A percentile compares a stretch with the other conserved stretches of the same genome.
phyloP scores from a whole-genome alignment of 2,113 vertebrate species.

The Sceloporus undulatus region DNA sequence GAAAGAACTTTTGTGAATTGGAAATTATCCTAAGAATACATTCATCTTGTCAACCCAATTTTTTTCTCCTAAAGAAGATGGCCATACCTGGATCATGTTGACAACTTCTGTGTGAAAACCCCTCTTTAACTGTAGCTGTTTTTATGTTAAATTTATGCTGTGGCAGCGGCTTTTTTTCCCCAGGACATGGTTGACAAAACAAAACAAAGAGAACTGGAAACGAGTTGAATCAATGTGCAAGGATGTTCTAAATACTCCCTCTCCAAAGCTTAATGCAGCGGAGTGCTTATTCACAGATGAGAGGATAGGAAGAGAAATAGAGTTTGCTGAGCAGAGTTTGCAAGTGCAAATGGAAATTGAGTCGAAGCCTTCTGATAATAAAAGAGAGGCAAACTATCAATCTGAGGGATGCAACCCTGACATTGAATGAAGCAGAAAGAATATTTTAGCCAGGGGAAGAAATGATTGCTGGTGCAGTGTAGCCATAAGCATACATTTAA shows the following conservation, averaged over 20 bases:
- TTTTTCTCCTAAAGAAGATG: slow-evolving; percentile 48
- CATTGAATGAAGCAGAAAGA: slow-evolving; percentile 50
- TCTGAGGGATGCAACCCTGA: slow-evolving; percentile 17
- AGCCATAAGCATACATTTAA: not conserved
- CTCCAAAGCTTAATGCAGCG: slow-evolving; percentile 58
- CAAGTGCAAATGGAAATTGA: slow-evolving; percentile 71
- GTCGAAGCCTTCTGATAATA: slow-evolving; percentile 63
- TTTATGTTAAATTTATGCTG: slow-evolving; percentile 55
- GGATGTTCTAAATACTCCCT: slow-evolving; percentile 55
- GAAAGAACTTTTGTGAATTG: not conserved
- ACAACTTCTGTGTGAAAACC: slow-evolving; percentile 37
- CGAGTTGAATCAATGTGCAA: slow-evolving; percentile 38
- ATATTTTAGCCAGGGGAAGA: slow-evolving; percentile 45
- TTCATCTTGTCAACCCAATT: slow-evolving; percentile 32
- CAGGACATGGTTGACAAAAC: slow-evolving; percentile 40
- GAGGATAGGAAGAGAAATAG: slow-evolving; percentile 57
- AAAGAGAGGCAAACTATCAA: slow-evolving; percentile 38
- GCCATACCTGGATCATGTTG: not conserved
- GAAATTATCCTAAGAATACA: not conserved
- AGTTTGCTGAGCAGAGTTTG: slow-evolving; percentile 66
- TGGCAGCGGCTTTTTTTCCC: slow-evolving; percentile 49
- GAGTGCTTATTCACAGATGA: slow-evolving; percentile 58
- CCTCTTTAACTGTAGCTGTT: slow-evolving; percentile 49
- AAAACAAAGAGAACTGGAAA: slow-evolving; percentile 56
- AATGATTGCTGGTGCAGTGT: not conserved